Conservation (phyloP, 2,113 vertebrate genomes). For the Sinocyclocheilus anshuiensis region DNA sequence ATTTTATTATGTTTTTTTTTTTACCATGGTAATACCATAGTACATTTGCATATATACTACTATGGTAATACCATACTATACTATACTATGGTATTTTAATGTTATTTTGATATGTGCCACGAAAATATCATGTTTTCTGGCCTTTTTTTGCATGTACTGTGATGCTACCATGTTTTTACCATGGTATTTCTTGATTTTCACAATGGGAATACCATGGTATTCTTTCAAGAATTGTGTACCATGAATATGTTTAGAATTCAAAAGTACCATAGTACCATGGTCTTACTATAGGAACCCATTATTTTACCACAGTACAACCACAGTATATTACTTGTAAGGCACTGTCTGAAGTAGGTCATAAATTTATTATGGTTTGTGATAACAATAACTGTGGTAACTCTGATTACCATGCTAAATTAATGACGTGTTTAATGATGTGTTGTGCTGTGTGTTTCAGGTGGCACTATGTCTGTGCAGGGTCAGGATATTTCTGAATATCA, state of each 20-base stretch:
- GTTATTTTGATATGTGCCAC: not conserved
- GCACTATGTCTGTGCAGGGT: conserved; percentile 75
- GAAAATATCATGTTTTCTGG: not conserved
- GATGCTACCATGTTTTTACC: not conserved
- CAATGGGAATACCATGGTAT: not conserved
- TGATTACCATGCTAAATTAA: not conserved
- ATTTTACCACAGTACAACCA: not conserved
- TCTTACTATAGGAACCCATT: not conserved
- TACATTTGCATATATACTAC: not conserved
- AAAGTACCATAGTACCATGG: not conserved
- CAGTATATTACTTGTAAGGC: not conserved
- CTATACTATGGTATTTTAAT: not conserved
- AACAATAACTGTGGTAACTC: not conserved
- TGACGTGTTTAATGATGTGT: not conserved
- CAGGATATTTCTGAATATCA: conserved; percentile 78
- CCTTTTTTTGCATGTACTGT: not conserved
- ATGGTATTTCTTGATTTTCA: not conserved
- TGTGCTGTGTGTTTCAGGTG: conserved; percentile 61
- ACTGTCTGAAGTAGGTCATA: no score
- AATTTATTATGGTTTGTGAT: not conserved
- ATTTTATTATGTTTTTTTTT: not conserved
- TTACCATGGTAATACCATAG: not conserved
- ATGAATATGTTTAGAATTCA: not conserved
- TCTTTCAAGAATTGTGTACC: not conserved
- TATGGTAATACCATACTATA: not conserved